Base-by-base conservation (phyloP, 1,140 invertebrate genomes). In the Drosophila miranda region DNA sequence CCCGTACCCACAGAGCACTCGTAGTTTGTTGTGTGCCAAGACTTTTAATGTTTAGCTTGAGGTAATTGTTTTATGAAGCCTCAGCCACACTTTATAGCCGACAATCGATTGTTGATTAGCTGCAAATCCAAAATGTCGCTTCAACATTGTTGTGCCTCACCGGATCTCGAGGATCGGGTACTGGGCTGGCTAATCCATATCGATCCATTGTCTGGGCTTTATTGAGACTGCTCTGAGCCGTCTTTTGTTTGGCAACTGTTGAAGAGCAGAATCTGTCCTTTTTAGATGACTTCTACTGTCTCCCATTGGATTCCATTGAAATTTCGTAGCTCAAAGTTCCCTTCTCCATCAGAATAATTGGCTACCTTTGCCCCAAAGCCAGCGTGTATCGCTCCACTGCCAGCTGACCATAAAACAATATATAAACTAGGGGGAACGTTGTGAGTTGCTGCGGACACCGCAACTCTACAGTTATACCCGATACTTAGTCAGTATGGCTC, bases 1-100 rank as follows among this genome's bases (percentile, higher is more conserved):
- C 23, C 23, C 23, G 19, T 19, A 19, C 50, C 71, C 41, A 56
- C 50, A 19, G 52, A 34, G 34, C 46, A 11, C 11, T 55, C 42
- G 14, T 26, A 26, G 52, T 76, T 86, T 74, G 81, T 86, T 74
- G 66, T 77, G 67, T 84, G 82, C 60, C 43, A 63, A 81, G 63
- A 51, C 59, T 70, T 63, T 84, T 75, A 75, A 81, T 67, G 64
- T 73, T 51, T 9, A 69, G 46, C 67, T 73, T 50, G 11, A 69
- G 46, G 55, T 72, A 75, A 68, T 66, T 86, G 63, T 80, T 80
- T 69, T 67, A 80, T 76, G 59, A 54, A 60, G 42, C 51, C 38
- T 56, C 43, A 34, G 45, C 44, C 58, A 14, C 14, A 58, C 55
- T 82, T 81, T 77, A 81, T 69, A 68, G 63, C 63, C 61, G 42